Conservation (phyloP, 2,797 vertebrate species). For the Hoplostethus mediterraneus region DNA sequence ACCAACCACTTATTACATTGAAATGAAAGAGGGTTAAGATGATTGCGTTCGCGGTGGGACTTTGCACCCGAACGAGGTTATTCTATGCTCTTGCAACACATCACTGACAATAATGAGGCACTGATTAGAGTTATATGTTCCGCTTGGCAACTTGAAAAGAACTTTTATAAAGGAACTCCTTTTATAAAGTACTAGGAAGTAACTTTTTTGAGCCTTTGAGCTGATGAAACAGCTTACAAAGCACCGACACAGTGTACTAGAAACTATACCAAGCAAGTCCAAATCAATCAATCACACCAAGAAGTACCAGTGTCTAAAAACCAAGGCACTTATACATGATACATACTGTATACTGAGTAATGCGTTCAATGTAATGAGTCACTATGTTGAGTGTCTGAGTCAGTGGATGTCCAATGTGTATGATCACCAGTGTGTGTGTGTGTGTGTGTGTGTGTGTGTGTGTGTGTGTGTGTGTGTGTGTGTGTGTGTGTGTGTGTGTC, state of each 20-base stretch:
- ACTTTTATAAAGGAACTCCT: neutral
- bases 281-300: no score
- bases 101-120: constrained; percentile 8
- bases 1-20: constrained; percentile 22
- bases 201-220: neutral
- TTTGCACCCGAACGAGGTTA: constrained; percentile 1
- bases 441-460: neutral
- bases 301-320: no score
- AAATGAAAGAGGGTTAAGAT: constrained; percentile 16
- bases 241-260: no score
- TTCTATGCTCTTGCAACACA: neutral
- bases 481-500: neutral
- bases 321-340: no score
- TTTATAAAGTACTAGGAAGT: neutral
- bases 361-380: neutral
- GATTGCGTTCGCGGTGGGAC: constrained; percentile 4
- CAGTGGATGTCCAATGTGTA: neutral
- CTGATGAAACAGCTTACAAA: neutral
- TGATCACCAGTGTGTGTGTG: no score
- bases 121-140: neutral
- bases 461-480: neutral
- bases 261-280: no score
- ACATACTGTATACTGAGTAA: no score
- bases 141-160: neutral
- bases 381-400: neutral